Base-by-base conservation (phyloP, 2,113 vertebrate species). In the Australoheros scitulus region DNA sequence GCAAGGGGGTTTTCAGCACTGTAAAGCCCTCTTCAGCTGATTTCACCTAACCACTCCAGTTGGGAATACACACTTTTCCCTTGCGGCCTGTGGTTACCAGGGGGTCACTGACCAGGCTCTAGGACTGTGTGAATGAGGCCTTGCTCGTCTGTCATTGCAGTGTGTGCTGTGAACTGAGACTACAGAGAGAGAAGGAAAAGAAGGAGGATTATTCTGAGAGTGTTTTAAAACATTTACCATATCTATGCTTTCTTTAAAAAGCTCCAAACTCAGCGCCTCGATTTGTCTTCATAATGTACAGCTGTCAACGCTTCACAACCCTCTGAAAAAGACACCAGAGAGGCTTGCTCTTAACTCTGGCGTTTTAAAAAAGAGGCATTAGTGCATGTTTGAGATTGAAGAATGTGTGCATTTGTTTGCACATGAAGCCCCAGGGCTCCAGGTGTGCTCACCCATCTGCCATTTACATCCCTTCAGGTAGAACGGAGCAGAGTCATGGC, bases 371-470 rank as follows among this genome's bases (percentile, higher is more conserved):
- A 56, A 79, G 58, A 85, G 26, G 83, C 68, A 82, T 89, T 85
- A 77, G 76, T 41, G 61, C 38, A 72, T 60, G 50, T 47, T 76
- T 32, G 47, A n/a, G 74, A 78, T 64, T 76, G 64, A 55, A 70
- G 24, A 52, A 26, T 82, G 65, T 59, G 63, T 36, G 64, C 43
- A 3, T 32, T 63, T 26, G 64, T 61, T 22, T 64, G 80, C 57
- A 36, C 11, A 8, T 74, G 61, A 55, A 11, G 61, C 90, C 77
- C 11, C 81, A 22, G 55, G 89, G 87, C 74, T 88, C 92, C 90
- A 94, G 91, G 92, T 94, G 91, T 64, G 80, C 81, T 89, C 89
- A 93, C 92, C 92, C 88, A 81, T 86, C 85, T 89, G 76, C 83
- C 77, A 85, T 86, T 89, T 78, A 86, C 83, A 70, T 81, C 82